These are phyloP conservation scores for Phaetusa simplex DNA, from an alignment of 2,113 vertebrate genomes.

Conservation along the genomic window DNA sequence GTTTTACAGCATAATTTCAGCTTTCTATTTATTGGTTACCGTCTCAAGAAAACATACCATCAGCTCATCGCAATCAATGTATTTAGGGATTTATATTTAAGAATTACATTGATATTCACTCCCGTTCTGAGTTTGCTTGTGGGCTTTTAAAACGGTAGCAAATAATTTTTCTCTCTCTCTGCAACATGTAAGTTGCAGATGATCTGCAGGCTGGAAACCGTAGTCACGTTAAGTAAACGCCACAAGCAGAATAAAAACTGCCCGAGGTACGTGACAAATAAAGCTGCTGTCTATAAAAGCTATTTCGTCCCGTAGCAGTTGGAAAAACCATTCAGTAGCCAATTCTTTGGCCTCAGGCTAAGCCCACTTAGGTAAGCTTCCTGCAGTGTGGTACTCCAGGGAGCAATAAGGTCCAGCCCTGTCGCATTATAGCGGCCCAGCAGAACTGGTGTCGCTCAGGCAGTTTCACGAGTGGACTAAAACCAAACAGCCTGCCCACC, in stretches of 20 bases:
- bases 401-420: not conserved
- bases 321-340: not conserved
- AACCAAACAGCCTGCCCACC: not conserved
- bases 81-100: not conserved
- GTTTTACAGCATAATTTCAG: not conserved
- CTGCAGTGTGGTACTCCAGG: not conserved
- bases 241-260: not conserved
- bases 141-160: not conserved
- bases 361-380: not conserved
- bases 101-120: not conserved
- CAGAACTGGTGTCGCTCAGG: not conserved
- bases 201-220: not conserved
- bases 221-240: not conserved
- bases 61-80: not conserved
- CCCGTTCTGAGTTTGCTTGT: not conserved
- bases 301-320: not conserved
- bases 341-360: not conserved
- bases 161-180: not conserved
- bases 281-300: not conserved
- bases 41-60: not conserved
- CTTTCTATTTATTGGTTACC: not conserved
- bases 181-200: not conserved
- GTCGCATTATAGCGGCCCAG: rapidly evolving
- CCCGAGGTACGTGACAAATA: not conserved
- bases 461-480: not conserved